Conservation (phyloP, 2,888 invertebrate genomes). For the Rhamphomyia laevipes region DNA sequence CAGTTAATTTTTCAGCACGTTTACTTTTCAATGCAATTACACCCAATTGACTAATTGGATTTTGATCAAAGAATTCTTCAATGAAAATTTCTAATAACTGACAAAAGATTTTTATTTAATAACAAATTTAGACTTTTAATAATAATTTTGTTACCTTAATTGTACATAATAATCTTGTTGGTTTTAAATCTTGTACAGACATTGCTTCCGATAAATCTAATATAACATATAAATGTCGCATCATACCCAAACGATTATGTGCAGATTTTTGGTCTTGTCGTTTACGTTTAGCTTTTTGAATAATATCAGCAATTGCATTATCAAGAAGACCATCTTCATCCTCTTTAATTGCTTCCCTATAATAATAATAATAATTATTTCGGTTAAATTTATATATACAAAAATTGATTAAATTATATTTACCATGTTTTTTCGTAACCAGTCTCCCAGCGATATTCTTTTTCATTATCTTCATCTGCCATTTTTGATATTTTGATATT, state of each 20-base stretch:
- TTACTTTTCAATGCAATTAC: constrained; percentile 85
- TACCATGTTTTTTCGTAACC: constrained; percentile 93
- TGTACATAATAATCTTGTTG: constrained; percentile 76
- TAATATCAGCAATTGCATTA: constrained; percentile 79
- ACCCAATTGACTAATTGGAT: constrained; percentile 95
- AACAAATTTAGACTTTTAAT: constrained; percentile 2
- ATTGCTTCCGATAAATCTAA: constrained; percentile 92
- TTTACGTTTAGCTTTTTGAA: constrained; percentile 78
- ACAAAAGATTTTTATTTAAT: constrained; percentile 26
- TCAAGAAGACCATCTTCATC: constrained; percentile 90
- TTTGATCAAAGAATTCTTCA: constrained; percentile 96
- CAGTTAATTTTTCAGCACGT: constrained; percentile 83
- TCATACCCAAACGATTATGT: constrained; percentile 90
- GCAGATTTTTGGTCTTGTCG: constrained; percentile 57
- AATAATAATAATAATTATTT: constrained; percentile 10
- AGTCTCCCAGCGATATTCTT: constrained; percentile 90
- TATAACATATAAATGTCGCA: constrained; percentile 88
- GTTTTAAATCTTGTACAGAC: constrained; percentile 90
- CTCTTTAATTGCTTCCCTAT: constrained; percentile 90
- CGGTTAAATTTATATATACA: neutral
- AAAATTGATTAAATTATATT: constrained; percentile 14
- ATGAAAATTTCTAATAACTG: constrained; percentile 86
- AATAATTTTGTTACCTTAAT: constrained; percentile 55
- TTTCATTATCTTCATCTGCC: constrained; percentile 65
- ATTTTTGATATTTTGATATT: constrained; percentile 6